phyloP scores from a whole-genome alignment of 2,888 invertebrate species.

The Steromphala cineraria region DNA sequence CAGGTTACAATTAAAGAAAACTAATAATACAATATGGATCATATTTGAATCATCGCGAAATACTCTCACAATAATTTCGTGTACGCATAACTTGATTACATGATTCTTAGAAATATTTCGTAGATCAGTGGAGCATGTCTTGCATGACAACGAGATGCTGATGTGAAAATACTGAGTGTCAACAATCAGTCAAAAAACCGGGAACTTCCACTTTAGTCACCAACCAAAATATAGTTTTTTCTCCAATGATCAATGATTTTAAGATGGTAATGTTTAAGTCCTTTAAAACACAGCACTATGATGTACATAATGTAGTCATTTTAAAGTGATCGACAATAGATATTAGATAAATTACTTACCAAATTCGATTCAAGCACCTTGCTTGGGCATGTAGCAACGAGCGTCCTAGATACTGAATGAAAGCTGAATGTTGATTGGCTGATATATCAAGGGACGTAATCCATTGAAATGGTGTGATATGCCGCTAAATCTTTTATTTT shows the following conservation, averaged over 20 bases:
- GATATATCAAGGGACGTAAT: not conserved
- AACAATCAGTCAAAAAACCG: not conserved
- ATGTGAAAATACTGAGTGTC: not conserved
- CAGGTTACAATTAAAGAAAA: too few species aligned
- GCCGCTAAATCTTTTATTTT: too few species aligned
- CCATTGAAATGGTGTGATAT: too few species aligned
- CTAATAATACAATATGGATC: too few species aligned
- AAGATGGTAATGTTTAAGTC: too few species aligned
- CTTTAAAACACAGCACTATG: too few species aligned
- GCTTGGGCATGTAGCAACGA: slow-evolving; percentile 22
- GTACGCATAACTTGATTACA: too few species aligned
- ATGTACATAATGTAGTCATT: too few species aligned
- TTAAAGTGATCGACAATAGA: not conserved
- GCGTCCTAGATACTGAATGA: slow-evolving; percentile 35
- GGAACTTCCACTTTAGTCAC: not conserved
- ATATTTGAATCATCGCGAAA: too few species aligned
- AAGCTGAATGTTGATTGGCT: slow-evolving; percentile 32
- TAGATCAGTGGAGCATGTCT: not conserved
- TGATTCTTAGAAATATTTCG: not conserved
- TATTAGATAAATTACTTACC: slow-evolving; percentile 5
- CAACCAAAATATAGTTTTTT: too few species aligned
- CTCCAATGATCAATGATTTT: too few species aligned
- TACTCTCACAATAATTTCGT: too few species aligned
- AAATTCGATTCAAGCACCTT: not conserved
- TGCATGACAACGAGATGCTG: not conserved